Conservation (phyloP, 2,797 vertebrate genomes). For the Acomys russatus region DNA sequence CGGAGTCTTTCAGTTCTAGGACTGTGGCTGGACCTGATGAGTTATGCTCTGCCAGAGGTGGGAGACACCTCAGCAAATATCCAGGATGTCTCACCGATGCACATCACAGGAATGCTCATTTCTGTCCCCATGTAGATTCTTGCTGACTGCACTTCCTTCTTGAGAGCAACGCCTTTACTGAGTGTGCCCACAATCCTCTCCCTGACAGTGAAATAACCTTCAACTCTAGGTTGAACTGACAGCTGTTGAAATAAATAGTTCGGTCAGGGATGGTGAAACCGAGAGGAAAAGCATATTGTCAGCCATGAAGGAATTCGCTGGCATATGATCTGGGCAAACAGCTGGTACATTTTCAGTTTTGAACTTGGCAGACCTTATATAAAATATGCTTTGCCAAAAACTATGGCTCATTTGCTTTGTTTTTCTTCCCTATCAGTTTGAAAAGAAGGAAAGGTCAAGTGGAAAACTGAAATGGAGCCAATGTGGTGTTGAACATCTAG, state of each 20-base stretch:
- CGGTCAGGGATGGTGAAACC: background rate
- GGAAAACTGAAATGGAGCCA: constrained; percentile 28
- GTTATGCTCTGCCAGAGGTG: background rate
- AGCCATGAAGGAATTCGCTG: constrained; percentile 64
- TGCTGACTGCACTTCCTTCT: background rate
- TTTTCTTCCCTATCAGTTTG: constrained; percentile 47
- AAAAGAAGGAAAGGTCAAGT: constrained; percentile 58
- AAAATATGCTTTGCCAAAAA: constrained; percentile 72
- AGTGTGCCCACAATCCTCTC: background rate
- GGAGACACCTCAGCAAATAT: background rate
- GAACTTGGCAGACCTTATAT: constrained; percentile 76
- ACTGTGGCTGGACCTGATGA: background rate
- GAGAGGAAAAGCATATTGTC: constrained; percentile 61
- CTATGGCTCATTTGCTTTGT: constrained; percentile 60
- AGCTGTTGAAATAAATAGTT: constrained; percentile 71
- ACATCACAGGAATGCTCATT: background rate
- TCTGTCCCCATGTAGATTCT: background rate
- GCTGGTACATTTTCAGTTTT: constrained; percentile 75
- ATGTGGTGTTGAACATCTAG: constrained; percentile 19
- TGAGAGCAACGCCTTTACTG: background rate
- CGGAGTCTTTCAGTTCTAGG: background rate
- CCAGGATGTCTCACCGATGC: background rate
- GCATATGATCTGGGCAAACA: constrained; percentile 65
- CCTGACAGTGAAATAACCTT: background rate
- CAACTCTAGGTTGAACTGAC: constrained; percentile 24